Percentiles rank a stretch among this genome's conserved stretches.
Evolutionary conservation across 2,888 invertebrate species (phyloP).

Genomic region (Argyra leucocephala): DNA sequence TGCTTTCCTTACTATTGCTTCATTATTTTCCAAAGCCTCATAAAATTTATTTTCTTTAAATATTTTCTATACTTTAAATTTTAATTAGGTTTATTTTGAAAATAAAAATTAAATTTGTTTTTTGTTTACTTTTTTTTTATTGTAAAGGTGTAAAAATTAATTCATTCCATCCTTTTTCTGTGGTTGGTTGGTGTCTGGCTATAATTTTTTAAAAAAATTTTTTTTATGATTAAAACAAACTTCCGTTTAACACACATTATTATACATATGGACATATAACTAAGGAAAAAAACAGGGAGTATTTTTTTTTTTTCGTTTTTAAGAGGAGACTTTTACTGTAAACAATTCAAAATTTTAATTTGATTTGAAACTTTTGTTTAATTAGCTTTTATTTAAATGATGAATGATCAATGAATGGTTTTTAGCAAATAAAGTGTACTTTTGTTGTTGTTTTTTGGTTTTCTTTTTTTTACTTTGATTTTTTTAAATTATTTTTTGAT

Average conservation of each 20-base stretch:
- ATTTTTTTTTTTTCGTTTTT: background rate
- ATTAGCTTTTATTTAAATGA: background rate
- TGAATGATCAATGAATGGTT: background rate
- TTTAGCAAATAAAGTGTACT: slow-evolving; percentile 2
- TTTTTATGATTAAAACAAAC: background rate
- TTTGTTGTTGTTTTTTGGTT: too few relatives aligned
- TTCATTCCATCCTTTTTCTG: background rate
- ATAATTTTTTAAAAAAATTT: background rate
- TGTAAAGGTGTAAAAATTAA: background rate
- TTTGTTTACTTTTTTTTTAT: background rate
- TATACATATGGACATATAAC: too few relatives aligned
- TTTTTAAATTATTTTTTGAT: background rate
- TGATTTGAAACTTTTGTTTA: background rate
- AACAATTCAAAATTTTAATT: background rate
- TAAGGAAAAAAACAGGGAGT: too few relatives aligned
- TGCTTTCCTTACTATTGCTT: too few relatives aligned
- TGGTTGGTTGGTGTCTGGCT: background rate
- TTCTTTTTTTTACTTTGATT: background rate
- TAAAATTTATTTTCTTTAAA: background rate
- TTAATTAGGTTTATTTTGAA: background rate
- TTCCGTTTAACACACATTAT: background rate
- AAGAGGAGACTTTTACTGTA: background rate
- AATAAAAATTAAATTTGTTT: background rate
- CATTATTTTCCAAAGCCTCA: too few relatives aligned
- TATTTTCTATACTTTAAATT: background rate